phyloP scores from a whole-genome alignment of 2,888 invertebrate genomes.

The Apodemia hepburni region DNA sequence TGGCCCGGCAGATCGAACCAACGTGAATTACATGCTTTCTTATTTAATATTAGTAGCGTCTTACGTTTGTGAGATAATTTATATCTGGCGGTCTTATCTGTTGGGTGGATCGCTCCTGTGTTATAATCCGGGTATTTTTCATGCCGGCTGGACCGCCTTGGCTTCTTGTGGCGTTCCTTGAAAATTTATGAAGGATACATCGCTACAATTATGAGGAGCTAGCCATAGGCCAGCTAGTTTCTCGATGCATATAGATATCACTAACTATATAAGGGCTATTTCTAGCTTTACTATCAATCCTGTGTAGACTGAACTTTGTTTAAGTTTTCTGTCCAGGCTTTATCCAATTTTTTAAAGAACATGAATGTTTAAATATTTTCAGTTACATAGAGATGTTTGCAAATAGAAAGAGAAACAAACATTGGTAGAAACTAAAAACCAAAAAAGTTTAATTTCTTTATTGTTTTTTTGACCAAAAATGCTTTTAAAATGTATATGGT shows the following conservation, averaged over 20 bases:
- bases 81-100: conserved; percentile 71
- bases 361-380: too few species aligned
- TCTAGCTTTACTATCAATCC: background rate
- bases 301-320: too few species aligned
- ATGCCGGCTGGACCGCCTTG: conserved; percentile 51
- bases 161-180: conserved; percentile 47
- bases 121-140: conserved; percentile 79
- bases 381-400: too few species aligned
- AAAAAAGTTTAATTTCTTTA: too few species aligned
- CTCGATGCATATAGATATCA: background rate
- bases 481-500: too few species aligned
- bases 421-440: too few species aligned
- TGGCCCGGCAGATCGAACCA: conserved; percentile 58
- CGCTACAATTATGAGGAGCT: conserved; percentile 56
- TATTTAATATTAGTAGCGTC: conserved; percentile 77
- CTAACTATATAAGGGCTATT: background rate
- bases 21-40: conserved; percentile 77
- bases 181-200: conserved; percentile 65
- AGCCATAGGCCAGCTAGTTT: background rate
- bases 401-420: too few species aligned
- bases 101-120: conserved; percentile 67
- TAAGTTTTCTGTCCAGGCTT: too few species aligned
- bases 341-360: too few species aligned
- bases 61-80: conserved; percentile 75
- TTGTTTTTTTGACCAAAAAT: too few species aligned